Evolutionary conservation across 2,888 invertebrate genomes (phyloP).

Genomic region (Malachius bipustulatus): DNA sequence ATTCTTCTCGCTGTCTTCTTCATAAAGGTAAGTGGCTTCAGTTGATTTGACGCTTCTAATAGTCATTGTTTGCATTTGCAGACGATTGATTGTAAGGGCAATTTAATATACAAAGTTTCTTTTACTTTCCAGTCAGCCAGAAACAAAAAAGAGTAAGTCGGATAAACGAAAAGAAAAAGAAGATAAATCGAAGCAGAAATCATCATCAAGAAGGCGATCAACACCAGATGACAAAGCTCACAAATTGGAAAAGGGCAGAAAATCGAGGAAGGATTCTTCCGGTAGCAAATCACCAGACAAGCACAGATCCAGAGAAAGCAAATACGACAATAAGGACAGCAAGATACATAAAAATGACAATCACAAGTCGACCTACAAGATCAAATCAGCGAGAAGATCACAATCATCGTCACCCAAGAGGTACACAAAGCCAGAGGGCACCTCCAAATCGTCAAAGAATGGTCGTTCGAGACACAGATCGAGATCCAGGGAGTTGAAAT

Average conservation of each 20-base stretch:
- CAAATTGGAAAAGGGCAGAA: conserved; percentile 6
- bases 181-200: background rate
- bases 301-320: conserved; percentile 3
- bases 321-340: background rate
- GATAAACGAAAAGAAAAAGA: background rate
- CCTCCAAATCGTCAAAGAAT: too few species aligned
- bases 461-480: too few species aligned
- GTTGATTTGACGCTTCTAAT: too few species aligned
- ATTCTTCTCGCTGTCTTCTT: too few species aligned
- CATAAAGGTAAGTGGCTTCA: too few species aligned
- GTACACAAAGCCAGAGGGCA: too few species aligned
- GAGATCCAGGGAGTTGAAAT: too few species aligned
- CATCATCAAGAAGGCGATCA: conserved; percentile 9
- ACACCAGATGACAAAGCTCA: conserved; percentile 4
- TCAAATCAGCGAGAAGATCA: background rate
- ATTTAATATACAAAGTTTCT: too few species aligned
- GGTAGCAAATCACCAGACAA: background rate
- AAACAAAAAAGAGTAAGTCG: conserved; percentile 7
- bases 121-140: conserved; percentile 7
- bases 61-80: too few species aligned
- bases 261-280: conserved; percentile 3
- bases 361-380: background rate
- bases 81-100: too few species aligned
- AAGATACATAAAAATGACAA: background rate
- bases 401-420: too few species aligned